Evolutionary conservation across 2,888 invertebrate species (phyloP).

Genomic region (Cyclophora albipunctata): DNA sequence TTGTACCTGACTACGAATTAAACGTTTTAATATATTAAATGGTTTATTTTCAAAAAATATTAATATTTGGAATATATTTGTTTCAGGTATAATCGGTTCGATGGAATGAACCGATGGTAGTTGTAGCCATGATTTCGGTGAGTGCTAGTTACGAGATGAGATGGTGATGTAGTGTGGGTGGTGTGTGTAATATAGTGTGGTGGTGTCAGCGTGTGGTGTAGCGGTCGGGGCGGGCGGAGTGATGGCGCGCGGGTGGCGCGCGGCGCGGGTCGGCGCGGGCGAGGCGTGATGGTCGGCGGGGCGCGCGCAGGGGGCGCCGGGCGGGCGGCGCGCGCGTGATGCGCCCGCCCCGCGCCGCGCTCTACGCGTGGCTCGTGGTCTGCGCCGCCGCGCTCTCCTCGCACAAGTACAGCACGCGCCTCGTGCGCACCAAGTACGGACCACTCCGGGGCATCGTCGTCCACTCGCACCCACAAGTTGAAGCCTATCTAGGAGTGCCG

Average conservation of each 20-base stretch:
- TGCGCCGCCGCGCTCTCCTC: constrained; percentile 73
- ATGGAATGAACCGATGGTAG: constrained; percentile 21
- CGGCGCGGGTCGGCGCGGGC: constrained; percentile 34
- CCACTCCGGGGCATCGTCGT: constrained; percentile 89
- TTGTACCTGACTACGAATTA: too few species aligned
- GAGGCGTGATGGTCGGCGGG: constrained; percentile 50
- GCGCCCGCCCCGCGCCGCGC: constrained; percentile 71
- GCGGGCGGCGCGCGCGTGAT: constrained; percentile 63
- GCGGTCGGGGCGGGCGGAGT: constrained; percentile 53
- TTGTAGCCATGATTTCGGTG: constrained; percentile 58
- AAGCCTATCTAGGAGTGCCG: constrained; percentile 94
- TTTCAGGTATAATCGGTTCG: constrained; percentile 48
- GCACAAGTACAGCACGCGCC: constrained; percentile 87
- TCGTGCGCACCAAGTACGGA: constrained; percentile 93
- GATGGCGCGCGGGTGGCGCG: constrained; percentile 44
- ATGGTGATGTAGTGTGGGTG: background rate
- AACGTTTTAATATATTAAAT: too few species aligned
- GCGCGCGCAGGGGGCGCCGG: constrained; percentile 46
- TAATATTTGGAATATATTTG: constrained; percentile 19
- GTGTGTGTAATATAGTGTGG: background rate
- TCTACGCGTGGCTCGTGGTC: constrained; percentile 74
- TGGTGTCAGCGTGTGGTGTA: constrained; percentile 9
- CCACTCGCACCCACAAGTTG: constrained; percentile 87
- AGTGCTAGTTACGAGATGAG: constrained; percentile 20
- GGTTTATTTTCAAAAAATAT: too few species aligned